Evolutionary conservation across 2,888 invertebrate genomes (phyloP).

Genomic region (Oscheius sp.): DNA sequence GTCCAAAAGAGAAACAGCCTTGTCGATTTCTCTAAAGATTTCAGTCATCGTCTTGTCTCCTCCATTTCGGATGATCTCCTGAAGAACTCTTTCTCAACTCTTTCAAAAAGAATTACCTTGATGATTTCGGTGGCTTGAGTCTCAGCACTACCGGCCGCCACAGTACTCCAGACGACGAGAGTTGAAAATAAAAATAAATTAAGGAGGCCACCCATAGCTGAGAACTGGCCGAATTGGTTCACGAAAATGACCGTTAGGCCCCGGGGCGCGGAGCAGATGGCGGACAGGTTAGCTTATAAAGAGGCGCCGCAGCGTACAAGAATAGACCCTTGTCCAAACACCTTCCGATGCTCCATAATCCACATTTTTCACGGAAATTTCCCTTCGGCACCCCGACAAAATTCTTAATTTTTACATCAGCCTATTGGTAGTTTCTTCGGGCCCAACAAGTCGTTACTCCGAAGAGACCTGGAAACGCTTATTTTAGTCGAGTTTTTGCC

Average conservation of each 20-base stretch:
- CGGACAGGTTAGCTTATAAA: constrained; percentile 20
- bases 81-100: not conserved
- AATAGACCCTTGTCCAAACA: constrained; percentile 12
- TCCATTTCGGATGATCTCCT: constrained; percentile 16
- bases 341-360: not conserved
- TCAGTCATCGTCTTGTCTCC: constrained; percentile 15
- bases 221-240: not conserved
- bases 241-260: not conserved
- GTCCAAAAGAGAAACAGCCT: constrained; percentile 11
- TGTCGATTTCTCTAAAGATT: constrained; percentile 16
- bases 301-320: constrained; percentile 6
- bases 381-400: too few species aligned
- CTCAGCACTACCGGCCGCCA: not conserved
- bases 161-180: too few species aligned
- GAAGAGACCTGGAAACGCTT: too few species aligned
- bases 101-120: not conserved
- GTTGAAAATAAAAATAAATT: not conserved
- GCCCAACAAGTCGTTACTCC: too few species aligned
- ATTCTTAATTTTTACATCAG: too few species aligned
- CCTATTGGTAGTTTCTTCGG: too few species aligned
- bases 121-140: constrained; percentile 22
- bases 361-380: constrained; percentile 3
- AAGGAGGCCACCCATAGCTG: not conserved
- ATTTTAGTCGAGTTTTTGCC: too few species aligned
- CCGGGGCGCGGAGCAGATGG: constrained; percentile 7